phyloP scores from a whole-genome alignment of 2,888 invertebrate genomes.

The Mimumesa dahlbomi region DNA sequence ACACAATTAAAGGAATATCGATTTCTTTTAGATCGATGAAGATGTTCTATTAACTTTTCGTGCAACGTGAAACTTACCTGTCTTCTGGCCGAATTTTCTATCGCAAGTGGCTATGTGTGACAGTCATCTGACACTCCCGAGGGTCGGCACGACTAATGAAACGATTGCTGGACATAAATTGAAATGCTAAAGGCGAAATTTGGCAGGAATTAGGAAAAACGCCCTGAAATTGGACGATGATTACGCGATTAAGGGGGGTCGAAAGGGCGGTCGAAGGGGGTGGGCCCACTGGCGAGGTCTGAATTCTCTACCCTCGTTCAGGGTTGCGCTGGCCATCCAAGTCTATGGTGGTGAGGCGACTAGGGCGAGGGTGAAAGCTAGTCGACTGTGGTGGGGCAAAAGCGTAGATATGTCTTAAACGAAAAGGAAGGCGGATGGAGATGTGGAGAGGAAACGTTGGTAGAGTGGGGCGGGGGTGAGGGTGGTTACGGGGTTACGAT shows the following conservation, averaged over 20 bases:
- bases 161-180: constrained; percentile 75
- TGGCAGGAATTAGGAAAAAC: constrained; percentile 76
- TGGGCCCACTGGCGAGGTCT: constrained; percentile 46
- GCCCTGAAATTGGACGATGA: constrained; percentile 70
- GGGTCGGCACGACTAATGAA: constrained; percentile 65
- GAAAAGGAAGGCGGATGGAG: constrained; percentile 49
- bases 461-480: constrained; percentile 26
- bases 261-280: constrained; percentile 40
- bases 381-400: constrained; percentile 31
- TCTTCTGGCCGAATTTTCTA: no score
- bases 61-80: no score
- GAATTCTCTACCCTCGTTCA: constrained; percentile 46
- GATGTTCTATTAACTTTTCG: no score
- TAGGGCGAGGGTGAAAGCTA: constrained; percentile 39
- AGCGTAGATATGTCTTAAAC: constrained; percentile 53
- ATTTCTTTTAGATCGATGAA: no score
- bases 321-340: constrained; percentile 50
- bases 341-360: constrained; percentile 48
- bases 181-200: constrained; percentile 79
- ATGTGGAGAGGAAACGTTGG: constrained; percentile 19
- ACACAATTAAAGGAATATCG: no score
- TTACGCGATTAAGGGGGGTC: constrained; percentile 50
- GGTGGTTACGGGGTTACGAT: constrained; percentile 56
- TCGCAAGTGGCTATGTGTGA: background rate
- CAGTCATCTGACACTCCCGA: constrained; percentile 45